Base-by-base conservation (phyloP, 2,888 invertebrate genomes). In the Meteorus colon region DNA sequence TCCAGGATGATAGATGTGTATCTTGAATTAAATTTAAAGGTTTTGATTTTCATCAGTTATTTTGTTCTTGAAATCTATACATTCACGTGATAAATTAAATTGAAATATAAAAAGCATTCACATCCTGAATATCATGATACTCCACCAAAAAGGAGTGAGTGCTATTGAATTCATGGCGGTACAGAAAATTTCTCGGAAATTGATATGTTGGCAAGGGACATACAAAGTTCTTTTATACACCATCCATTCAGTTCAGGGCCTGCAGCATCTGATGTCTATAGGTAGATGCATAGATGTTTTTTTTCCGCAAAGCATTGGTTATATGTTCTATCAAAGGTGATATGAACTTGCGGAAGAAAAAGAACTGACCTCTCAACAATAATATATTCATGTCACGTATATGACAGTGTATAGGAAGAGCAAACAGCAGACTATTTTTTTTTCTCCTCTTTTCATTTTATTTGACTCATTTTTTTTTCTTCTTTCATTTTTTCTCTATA, bases 161-260 rank as follows among this genome's bases (percentile, higher is more conserved):
- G 75, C 76, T 74, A 59, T 73, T 60, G 70, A 72, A 75, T 27
- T 55, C 73, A 68, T 80, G 80, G 80, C 80, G 75, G 77, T 60
- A 27, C 78, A 68, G 73, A 79, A 82, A 80, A 80, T 78, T 60
- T 79, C 78, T 73, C 70, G 81, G 82, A 84, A 86, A 85, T 84
- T 84, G 86, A 85, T 85, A 82, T 80, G 79, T 84, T 78, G 74
- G 76, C 77, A 74, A 76, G 73, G 75, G 74, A 77, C 31, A 59
- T 34, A 34, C 27, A 65, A 71, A 24, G 41, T 29, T 59, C 73
- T 29, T 74, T 65, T 37, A 29, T 6, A 34, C 48, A 16, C 14
- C 12, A 14, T 63, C 31, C 27, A 4, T 24, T 34, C 27, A 27
- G 16, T 75, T 68, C 62, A 41, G 66, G 70, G 48, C 69, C 24